These are phyloP conservation scores for Setophaga coronata DNA, from an alignment of 2,113 vertebrate species.

Conservation along the genomic window DNA sequence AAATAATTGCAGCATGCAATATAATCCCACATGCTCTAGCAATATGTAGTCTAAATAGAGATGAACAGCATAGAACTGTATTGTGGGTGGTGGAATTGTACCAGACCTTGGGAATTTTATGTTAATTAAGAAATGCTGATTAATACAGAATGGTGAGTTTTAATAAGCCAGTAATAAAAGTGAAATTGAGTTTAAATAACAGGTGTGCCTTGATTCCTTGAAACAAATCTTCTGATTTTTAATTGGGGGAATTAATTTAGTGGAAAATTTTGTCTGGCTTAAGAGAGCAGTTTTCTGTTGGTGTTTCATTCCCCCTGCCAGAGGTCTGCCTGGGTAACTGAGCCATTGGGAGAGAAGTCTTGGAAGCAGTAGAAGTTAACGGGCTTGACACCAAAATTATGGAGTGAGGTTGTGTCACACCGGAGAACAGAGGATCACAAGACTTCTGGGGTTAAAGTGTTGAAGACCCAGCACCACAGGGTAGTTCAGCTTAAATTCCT, in stretches of 20 bases:
- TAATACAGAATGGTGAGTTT: not conserved
- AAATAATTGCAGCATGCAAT: conserved; percentile 51
- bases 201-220: not conserved
- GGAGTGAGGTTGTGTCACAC: not conserved
- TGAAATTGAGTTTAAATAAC: not conserved
- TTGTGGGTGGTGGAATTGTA: conserved; percentile 8
- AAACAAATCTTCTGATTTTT: conserved; percentile 14
- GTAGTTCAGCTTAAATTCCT: not conserved
- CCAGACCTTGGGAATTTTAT: conserved; percentile 14
- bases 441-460: not conserved
- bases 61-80: not conserved
- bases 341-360: not conserved
- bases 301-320: not conserved
- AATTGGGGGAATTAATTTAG: conserved; percentile 32
- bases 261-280: conserved; percentile 23
- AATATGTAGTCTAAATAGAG: conserved; percentile 39
- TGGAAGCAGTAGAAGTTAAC: not conserved
- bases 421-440: not conserved
- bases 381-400: not conserved
- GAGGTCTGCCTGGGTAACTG: not conserved
- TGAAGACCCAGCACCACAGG: not conserved
- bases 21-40: conserved; percentile 5
- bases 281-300: not conserved
- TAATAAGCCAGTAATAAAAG: conserved; percentile 15
- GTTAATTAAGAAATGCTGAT: conserved; percentile 29